These are phyloP conservation scores for Botia kubotai DNA, from an alignment of 2,797 vertebrate genomes.

Conservation along the genomic window DNA sequence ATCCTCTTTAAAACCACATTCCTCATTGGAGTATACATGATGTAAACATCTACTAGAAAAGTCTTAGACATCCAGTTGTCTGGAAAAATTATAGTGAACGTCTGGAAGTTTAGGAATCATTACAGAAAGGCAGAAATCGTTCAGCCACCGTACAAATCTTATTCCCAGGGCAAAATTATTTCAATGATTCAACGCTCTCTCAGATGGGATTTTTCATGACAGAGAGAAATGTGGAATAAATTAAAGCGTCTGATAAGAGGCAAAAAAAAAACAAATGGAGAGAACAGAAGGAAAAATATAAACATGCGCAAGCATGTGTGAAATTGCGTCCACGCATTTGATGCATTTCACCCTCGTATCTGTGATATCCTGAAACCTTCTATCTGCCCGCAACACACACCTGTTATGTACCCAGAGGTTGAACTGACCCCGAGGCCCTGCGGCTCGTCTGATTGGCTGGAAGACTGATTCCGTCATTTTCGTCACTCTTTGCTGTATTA, in stretches of 20 bases:
- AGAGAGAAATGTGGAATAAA: slow-evolving; percentile 1
- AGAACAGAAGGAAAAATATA: background rate
- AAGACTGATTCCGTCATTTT: slow-evolving; percentile 60
- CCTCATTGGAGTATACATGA: background rate
- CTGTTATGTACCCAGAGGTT: background rate
- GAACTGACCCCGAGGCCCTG: background rate
- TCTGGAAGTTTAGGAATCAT: background rate
- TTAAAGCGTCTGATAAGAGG: background rate
- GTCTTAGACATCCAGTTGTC: no score
- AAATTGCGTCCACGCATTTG: background rate
- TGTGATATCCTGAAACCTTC: background rate
- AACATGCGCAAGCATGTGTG: slow-evolving; percentile 2
- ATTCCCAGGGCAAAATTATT: slow-evolving; percentile 17
- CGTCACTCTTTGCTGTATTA: slow-evolving; percentile 55
- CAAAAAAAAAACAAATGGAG: background rate
- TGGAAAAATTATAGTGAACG: background rate
- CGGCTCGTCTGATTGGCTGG: slow-evolving; percentile 56
- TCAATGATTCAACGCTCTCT: slow-evolving; percentile 10
- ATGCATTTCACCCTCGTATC: background rate
- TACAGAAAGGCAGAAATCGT: background rate
- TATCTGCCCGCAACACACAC: background rate
- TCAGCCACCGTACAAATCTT: slow-evolving; percentile 31
- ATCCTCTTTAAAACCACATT: background rate
- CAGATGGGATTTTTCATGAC: slow-evolving; percentile 18
- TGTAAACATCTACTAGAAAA: background rate